Percentiles rank a stretch among this genome's conserved stretches.
phyloP scores from a whole-genome alignment of 2,888 invertebrate species.

The Trissonchulus sp. region DNA sequence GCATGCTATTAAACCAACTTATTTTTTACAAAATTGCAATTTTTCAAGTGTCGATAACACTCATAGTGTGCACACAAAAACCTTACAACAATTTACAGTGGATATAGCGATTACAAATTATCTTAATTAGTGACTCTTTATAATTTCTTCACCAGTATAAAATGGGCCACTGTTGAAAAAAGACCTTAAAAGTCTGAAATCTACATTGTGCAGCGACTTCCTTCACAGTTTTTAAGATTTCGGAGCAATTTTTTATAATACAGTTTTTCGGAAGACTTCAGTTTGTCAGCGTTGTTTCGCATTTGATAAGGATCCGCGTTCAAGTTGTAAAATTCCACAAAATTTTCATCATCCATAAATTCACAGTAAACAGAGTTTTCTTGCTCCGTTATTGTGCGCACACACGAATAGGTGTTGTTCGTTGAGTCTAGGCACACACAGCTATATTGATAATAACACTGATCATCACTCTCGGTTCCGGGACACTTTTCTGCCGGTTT shows the following conservation, averaged over 20 bases:
- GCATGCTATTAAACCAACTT: no score
- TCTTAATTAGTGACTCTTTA: no score
- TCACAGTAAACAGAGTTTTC: slow-evolving; percentile 43
- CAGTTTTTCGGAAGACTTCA: not conserved
- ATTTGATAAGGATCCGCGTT: slow-evolving; percentile 67
- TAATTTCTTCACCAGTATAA: no score
- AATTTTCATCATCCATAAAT: slow-evolving; percentile 54
- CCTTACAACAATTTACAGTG: no score
- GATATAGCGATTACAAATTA: no score
- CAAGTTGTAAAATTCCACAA: slow-evolving; percentile 71
- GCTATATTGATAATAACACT: not conserved
- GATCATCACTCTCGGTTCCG: not conserved
- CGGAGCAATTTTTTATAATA: not conserved
- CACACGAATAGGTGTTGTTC: slow-evolving; percentile 75
- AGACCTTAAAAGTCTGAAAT: no score
- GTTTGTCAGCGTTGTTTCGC: slow-evolving; percentile 56
- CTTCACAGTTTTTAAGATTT: not conserved
- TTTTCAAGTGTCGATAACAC: no score
- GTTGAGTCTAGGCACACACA: slow-evolving; percentile 78
- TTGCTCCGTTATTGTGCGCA: slow-evolving; percentile 62
- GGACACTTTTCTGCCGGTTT: no score
- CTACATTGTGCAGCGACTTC: not conserved
- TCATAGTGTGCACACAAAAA: no score
- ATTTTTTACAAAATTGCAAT: no score
- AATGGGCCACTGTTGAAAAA: no score